Evolutionary conservation across 1,140 invertebrate species (phyloP), one percentile per base, ranked within the genome.

Genomic region (Danaus melanippus): DNA sequence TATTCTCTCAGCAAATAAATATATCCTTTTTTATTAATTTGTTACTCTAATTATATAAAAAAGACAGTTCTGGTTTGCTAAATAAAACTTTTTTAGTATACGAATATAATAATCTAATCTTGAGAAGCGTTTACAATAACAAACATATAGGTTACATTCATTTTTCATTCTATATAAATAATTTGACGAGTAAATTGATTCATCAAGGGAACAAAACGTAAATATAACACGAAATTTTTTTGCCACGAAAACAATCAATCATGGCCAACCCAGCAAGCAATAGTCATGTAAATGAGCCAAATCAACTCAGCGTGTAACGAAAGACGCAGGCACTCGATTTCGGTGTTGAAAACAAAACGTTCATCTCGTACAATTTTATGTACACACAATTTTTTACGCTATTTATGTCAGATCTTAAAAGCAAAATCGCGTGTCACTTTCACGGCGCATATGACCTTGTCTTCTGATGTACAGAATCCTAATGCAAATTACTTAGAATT

Each of bases 201-300:
- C 21, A 32, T 32, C 21, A 32, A 32, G 21, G 21, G 21, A 32
- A 32, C 21, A 32, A 32, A 32, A 32, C 21, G 21, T 32, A 32
- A 32, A 32, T 32, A 32, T 32, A 32, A 32, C 21, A 32, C 21
- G 12, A 47, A 49, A 47, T 46, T 21, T 53, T 46, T 21, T 53
- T 46, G 15, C 39, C 40, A 42, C 10, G 42, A 11, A 48, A 54
- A 39, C 39, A 11, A 50, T 54, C 12, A 50, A 50, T 54, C 47
- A 50, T 59, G 47, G 51, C 46, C 47, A 54, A 17, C 47, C 52
- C 49, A 59, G 46, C 50, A 40, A 50, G 46, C 51, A 48, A 59
- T 59, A 53, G 57, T 54, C 57, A 59, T 59, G 57, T 44, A 59
- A 59, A 59, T 59, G 45, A 59, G 52, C 42, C n/a, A 54, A 58